Evolutionary conservation across 2,113 vertebrate species (phyloP).

Genomic region (Piprites chloris): DNA sequence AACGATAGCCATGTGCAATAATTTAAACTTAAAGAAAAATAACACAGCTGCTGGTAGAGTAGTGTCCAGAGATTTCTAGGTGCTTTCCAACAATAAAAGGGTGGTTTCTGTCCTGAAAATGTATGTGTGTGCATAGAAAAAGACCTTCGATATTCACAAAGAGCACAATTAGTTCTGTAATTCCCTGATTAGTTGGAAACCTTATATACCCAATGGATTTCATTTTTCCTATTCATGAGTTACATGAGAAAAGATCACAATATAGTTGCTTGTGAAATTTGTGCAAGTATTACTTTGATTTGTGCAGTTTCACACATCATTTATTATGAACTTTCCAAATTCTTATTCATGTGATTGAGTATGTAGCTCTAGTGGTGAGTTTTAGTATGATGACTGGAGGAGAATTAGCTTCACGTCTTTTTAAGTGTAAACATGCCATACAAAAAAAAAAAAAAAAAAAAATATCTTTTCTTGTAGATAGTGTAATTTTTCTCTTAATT

Average conservation of each 20-base stretch:
- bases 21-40: slow-evolving; percentile 49
- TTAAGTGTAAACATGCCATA: not conserved
- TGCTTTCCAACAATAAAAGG: slow-evolving; percentile 10
- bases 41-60: not conserved
- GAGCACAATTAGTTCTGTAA: slow-evolving; percentile 2
- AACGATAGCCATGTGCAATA: not conserved
- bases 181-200: not conserved
- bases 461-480: not conserved
- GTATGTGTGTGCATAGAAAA: not conserved
- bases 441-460: not conserved
- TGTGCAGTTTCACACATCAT: not conserved
- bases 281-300: not conserved
- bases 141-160: not conserved
- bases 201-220: not conserved
- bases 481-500: not conserved
- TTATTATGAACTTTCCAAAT: not conserved
- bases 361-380: not conserved
- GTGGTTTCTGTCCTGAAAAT: slow-evolving; percentile 35
- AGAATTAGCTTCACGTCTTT: not conserved
- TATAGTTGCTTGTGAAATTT: not conserved
- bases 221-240: not conserved
- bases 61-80: slow-evolving; percentile 25
- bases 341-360: not conserved
- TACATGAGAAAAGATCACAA: not conserved
- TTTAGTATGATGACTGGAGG: not conserved